Evolutionary conservation across 2,888 invertebrate genomes (phyloP).

Genomic region (Mythimna pallens): DNA sequence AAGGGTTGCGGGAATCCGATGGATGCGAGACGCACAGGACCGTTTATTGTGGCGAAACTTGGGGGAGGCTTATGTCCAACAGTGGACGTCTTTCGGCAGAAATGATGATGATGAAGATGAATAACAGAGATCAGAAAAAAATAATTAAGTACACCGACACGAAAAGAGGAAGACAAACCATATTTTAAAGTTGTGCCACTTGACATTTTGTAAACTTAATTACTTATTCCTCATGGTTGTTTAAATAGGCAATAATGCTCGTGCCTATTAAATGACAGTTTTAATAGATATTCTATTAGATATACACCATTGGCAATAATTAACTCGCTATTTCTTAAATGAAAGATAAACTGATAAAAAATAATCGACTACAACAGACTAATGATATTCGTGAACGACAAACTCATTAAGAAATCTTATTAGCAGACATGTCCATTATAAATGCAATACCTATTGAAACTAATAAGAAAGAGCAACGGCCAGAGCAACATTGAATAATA

Average conservation of each 20-base stretch:
- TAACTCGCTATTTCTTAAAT: slow-evolving; percentile 13
- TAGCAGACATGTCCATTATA: slow-evolving; percentile 11
- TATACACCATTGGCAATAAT: slow-evolving; percentile 6
- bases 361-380: slow-evolving; percentile 23
- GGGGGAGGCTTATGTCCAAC: no score
- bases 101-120: no score
- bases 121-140: no score
- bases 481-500: neutral
- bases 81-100: no score
- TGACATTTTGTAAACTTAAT: slow-evolving; percentile 15
- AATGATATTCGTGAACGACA: slow-evolving; percentile 17
- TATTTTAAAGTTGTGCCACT: neutral
- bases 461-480: slow-evolving; percentile 1
- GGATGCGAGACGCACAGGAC: no score
- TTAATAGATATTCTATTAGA: neutral
- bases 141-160: no score
- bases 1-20: no score
- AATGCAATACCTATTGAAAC: slow-evolving; percentile 11
- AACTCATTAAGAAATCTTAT: slow-evolving; percentile 34
- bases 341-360: slow-evolving; percentile 35
- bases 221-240: neutral
- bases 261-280: neutral
- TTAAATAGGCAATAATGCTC: neutral
- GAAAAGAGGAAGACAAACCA: neutral
- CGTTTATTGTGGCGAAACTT: no score